phyloP scores from a whole-genome alignment of 2,113 vertebrate genomes.

The Crotalus horridus region DNA sequence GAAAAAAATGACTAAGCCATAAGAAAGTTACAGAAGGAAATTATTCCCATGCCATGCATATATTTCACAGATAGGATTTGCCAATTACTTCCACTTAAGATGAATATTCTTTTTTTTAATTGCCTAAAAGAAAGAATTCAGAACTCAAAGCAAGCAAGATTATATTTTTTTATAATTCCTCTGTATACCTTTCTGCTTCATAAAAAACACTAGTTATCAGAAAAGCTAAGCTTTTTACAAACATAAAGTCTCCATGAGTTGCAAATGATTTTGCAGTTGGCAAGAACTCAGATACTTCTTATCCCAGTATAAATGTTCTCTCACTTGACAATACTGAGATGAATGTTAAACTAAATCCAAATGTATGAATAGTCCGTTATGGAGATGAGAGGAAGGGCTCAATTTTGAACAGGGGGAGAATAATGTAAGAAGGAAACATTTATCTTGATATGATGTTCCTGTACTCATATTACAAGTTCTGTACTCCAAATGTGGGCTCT shows the following conservation, averaged over 20 bases:
- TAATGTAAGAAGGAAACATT: conserved; percentile 1
- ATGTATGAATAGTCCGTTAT: background rate
- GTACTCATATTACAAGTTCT: background rate
- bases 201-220: conserved; percentile 3
- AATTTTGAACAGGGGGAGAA: background rate
- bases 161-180: conserved; percentile 10
- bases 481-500: background rate
- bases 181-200: background rate
- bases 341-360: background rate
- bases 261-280: background rate
- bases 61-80: conserved; percentile 55
- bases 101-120: conserved; percentile 50
- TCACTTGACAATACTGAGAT: background rate
- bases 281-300: background rate
- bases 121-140: conserved; percentile 45
- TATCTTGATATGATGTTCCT: background rate
- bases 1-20: conserved; percentile 39
- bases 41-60: conserved; percentile 42
- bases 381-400: background rate
- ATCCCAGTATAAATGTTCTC: background rate
- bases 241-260: background rate
- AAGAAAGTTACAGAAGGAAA: conserved; percentile 29
- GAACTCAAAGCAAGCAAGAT: conserved; percentile 6
- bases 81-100: conserved; percentile 16
- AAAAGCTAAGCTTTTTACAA: conserved; percentile 9